phyloP scores from a whole-genome alignment of 2,113 vertebrate species.

The Embiotoca jacksoni region DNA sequence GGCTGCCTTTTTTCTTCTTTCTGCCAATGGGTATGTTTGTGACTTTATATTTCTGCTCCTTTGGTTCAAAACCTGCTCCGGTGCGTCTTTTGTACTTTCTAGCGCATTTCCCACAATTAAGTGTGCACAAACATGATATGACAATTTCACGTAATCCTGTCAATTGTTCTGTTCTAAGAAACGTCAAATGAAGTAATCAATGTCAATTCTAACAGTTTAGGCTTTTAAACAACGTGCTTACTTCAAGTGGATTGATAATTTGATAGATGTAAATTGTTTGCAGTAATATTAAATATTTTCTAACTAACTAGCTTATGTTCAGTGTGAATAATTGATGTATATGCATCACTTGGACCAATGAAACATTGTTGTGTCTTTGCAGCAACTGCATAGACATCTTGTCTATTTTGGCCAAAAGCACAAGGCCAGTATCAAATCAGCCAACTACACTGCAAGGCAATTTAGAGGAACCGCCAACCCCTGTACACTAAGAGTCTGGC shows the following conservation, averaged over 20 bases:
- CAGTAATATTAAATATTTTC: neutral
- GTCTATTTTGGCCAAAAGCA: neutral
- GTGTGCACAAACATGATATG: too few relatives aligned
- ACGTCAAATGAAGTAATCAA: neutral
- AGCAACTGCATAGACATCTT: neutral
- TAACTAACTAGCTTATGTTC: neutral
- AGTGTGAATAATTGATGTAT: neutral
- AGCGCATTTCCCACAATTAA: too few relatives aligned
- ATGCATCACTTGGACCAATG: slow-evolving; percentile 7
- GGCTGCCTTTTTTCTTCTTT: slow-evolving; percentile 98
- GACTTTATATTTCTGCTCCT: slow-evolving; percentile 1
- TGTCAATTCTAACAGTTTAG: neutral
- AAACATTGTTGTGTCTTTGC: too few relatives aligned
- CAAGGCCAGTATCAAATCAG: neutral
- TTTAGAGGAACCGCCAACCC: neutral
- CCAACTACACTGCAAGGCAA: neutral
- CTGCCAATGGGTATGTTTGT: slow-evolving; percentile 92
- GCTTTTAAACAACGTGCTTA: too few relatives aligned
- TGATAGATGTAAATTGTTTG: too few relatives aligned
- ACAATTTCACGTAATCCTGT: too few relatives aligned
- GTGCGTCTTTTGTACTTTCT: neutral
- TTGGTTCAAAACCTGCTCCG: too few relatives aligned
- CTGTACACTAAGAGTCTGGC: neutral
- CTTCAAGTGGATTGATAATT: too few relatives aligned
- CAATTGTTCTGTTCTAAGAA: neutral